Evolutionary conservation across 92 coral and sea anemone species (phyloP), one percentile per base, ranked within the genome.

Genomic region (Scolanthus callimorphus): DNA sequence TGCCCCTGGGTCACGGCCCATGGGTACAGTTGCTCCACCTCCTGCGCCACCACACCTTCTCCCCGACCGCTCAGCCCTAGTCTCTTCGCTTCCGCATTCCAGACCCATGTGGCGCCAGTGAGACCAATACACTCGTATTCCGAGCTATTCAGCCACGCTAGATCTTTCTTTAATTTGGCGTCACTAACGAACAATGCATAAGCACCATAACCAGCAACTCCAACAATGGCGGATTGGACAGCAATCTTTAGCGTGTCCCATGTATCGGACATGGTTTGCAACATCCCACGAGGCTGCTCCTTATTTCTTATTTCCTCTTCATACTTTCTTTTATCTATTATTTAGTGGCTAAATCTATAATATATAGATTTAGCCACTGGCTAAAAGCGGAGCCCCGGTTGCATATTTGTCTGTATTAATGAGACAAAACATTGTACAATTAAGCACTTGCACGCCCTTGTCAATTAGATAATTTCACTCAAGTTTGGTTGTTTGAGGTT

Each of bases 41-140:
- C 77, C 27, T 71, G 77, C 8, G 77, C 77, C 34, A 60, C 55
- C 62, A 71, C 69, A 45, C 69, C 77, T 31, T 62, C 47, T 31
- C 61, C 77, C 3, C 13, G 25, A 10, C 77, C 77, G 48, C 31
- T 38, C 56, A 70, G 47, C 10, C 77, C 77, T 28, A 70, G 31
- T 15, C 34, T 31, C 63, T 70, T 39, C 6, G 77, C 77, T 39
- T 31, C 53, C 15, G 59, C 29, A 51, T 71, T 71, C 77, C 77
- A 71, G 15, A 27, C 50, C 77, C 77, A 71, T 43, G 46, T 50
- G 31, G 60, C 77, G 11, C 63, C 77, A 49, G 43, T 51, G 44
- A 71, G 59, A 21, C 69, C 77, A 31, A 60, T 71, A 6, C 31
- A 48, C 21, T 60, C 41, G 62, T 71, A 71, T 25, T 71, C 48